A percentile compares a stretch with the other conserved stretches of the same genome.
Evolutionary conservation across 2,113 vertebrate genomes (phyloP).

Genomic region (Phyllostomus discolor): DNA sequence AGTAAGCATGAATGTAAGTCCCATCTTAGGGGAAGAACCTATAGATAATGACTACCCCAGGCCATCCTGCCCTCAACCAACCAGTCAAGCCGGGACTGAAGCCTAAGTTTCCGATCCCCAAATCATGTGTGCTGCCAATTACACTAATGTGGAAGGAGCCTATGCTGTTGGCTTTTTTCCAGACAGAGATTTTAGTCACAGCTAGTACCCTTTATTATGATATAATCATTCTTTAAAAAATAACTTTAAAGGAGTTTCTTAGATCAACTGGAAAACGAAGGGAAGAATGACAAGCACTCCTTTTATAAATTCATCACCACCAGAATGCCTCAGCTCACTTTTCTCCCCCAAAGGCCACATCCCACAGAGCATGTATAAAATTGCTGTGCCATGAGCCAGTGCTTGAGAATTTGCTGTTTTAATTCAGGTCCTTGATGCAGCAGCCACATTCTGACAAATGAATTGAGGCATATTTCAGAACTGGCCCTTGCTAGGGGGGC

Average conservation of each 20-base stretch:
- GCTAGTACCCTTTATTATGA: background rate
- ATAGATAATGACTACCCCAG: background rate
- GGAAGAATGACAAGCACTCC: background rate
- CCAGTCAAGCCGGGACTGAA: background rate
- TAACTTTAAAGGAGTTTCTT: conserved; percentile 3
- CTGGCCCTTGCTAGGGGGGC: background rate
- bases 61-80: background rate
- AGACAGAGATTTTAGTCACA: background rate
- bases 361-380: background rate
- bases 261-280: background rate
- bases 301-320: background rate
- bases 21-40: background rate
- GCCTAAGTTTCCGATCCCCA: background rate
- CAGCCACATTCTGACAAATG: conserved; percentile 29
- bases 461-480: conserved; percentile 12
- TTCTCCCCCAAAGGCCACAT: background rate
- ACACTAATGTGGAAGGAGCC: background rate
- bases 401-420: conserved; percentile 24
- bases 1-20: background rate
- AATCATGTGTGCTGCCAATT: background rate
- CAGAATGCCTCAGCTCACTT: background rate
- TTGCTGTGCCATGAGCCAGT: background rate
- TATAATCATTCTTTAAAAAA: background rate
- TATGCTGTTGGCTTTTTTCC: background rate
- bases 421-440: background rate